A percentile compares a stretch with the other conserved stretches of the same genome.
phyloP scores from a whole-genome alignment of 2,888 invertebrate genomes.

The Syrista parreyssii region DNA sequence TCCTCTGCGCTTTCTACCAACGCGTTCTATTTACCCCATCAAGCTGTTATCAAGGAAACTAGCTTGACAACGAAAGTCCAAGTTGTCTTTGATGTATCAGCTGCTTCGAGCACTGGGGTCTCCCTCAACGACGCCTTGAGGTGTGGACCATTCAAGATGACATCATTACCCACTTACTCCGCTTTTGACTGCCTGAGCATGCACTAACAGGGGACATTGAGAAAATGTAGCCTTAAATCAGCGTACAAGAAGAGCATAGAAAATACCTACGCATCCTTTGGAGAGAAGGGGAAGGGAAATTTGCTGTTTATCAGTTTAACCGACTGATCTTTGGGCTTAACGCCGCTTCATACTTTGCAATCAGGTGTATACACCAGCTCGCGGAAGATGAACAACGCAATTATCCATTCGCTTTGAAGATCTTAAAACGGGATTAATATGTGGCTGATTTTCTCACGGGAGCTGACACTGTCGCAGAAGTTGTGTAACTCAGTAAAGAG shows the following conservation, averaged over 20 bases:
- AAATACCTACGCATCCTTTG: slow-evolving; percentile 32
- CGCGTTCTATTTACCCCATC: too few relatives aligned
- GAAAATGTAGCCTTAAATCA: slow-evolving; percentile 38
- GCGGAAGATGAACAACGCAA: too few relatives aligned
- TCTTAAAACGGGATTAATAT: too few relatives aligned
- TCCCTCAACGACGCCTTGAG: slow-evolving; percentile 38
- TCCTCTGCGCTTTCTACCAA: too few relatives aligned
- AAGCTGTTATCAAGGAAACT: slow-evolving; percentile 21
- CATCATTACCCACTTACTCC: slow-evolving; percentile 29
- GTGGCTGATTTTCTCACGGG: too few relatives aligned
- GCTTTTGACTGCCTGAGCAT: slow-evolving; percentile 32
- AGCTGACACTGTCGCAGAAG: too few relatives aligned
- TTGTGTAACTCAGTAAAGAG: too few relatives aligned
- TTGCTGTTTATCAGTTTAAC: too few relatives aligned
- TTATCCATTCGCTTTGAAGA: too few relatives aligned
- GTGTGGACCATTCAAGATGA: slow-evolving; percentile 42
- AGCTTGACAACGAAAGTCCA: slow-evolving; percentile 29
- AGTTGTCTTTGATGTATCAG: slow-evolving; percentile 30
- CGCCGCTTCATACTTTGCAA: too few relatives aligned
- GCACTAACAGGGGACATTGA: slow-evolving; percentile 39
- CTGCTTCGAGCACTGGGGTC: slow-evolving; percentile 9
- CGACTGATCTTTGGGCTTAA: too few relatives aligned
- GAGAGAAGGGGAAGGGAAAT: slow-evolving; percentile 37
- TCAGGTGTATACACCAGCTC: too few relatives aligned
- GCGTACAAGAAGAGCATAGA: slow-evolving; percentile 23